Conservation (phyloP, 1,140 invertebrate genomes). For the Physella acuta region DNA sequence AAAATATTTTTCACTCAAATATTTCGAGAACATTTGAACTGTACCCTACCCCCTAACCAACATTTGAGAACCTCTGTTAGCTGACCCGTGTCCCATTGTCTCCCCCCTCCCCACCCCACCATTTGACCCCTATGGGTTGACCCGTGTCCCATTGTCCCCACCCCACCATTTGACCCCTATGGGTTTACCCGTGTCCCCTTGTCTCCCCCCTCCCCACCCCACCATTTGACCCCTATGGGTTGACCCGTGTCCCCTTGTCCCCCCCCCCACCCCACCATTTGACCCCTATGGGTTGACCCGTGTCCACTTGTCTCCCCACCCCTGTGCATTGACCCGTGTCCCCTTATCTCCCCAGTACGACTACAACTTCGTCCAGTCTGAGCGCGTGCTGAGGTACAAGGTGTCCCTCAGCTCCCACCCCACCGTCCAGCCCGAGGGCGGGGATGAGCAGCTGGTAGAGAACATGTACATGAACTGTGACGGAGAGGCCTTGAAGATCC, state of each 20-base stretch:
- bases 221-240: no score
- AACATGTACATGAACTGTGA: constrained; percentile 23
- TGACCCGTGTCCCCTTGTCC: no score
- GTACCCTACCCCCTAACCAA: no score
- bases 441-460: background rate
- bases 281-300: background rate
- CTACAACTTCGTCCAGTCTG: constrained; percentile 10
- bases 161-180: no score
- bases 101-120: no score
- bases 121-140: background rate
- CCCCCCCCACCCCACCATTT: no score
- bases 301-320: background rate
- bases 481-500: constrained; percentile 10
- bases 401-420: background rate
- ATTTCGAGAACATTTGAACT: no score
- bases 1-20: no score
- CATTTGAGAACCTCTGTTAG: no score
- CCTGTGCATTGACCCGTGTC: background rate
- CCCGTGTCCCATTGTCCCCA: background rate
- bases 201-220: no score
- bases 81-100: no score
- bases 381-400: background rate
- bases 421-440: background rate
- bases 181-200: no score
- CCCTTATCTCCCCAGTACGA: constrained; percentile 1